phyloP scores from a whole-genome alignment of 2,888 invertebrate species.

The Herminia tarsipennalis region DNA sequence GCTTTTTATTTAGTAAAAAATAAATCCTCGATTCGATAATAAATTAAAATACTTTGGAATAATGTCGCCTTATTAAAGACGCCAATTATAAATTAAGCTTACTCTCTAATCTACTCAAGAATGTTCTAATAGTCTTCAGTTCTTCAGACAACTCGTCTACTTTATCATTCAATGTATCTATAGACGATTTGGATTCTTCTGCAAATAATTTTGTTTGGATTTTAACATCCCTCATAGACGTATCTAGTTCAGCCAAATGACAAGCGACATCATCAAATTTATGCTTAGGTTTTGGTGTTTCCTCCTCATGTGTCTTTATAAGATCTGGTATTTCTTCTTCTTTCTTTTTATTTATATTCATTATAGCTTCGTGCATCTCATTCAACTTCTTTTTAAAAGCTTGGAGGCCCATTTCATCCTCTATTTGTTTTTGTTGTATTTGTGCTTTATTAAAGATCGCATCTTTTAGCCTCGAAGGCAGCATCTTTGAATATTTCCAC shows the following conservation, averaged over 20 bases:
- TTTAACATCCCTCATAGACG: constrained; percentile 59
- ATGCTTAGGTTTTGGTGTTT: constrained; percentile 34
- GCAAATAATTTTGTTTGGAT: constrained; percentile 56
- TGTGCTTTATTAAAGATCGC: constrained; percentile 75
- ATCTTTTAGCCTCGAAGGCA: constrained; percentile 72
- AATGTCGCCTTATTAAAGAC: neutral
- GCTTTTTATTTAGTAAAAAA: too few relatives aligned
- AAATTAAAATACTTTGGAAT: neutral
- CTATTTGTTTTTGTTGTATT: constrained; percentile 66
- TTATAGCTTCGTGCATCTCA: constrained; percentile 71
- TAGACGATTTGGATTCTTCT: constrained; percentile 55
- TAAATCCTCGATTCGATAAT: too few relatives aligned
- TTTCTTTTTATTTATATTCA: constrained; percentile 46
- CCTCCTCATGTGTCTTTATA: constrained; percentile 20
- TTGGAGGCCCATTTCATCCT: constrained; percentile 63
- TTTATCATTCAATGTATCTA: constrained; percentile 67
- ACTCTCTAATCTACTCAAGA: constrained; percentile 67
- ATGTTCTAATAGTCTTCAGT: constrained; percentile 64
- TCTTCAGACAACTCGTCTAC: constrained; percentile 72
- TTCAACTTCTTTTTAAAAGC: constrained; percentile 63
- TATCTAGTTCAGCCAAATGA: constrained; percentile 64
- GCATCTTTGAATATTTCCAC: constrained; percentile 54
- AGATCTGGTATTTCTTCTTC: constrained; percentile 23
- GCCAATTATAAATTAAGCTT: constrained; percentile 50
- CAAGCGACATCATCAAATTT: constrained; percentile 64